These are phyloP conservation scores for Andrena bicolor DNA, from an alignment of 2,888 invertebrate species.

Conservation along the genomic window DNA sequence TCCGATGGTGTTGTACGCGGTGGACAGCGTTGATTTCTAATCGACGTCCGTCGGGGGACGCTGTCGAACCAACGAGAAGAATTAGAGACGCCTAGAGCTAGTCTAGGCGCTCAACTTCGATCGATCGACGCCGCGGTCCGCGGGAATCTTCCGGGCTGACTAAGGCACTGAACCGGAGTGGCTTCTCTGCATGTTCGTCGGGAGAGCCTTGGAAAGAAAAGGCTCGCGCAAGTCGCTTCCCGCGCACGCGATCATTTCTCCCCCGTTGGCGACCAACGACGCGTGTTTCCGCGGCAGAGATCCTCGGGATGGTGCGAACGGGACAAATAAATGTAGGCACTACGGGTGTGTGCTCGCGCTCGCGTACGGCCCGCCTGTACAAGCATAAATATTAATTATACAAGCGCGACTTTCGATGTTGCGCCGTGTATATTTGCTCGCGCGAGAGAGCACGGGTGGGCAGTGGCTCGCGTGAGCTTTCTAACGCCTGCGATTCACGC, in stretches of 20 bases:
- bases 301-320: constrained; percentile 16
- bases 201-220: constrained; percentile 16
- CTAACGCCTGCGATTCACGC: not conserved
- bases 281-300: constrained; percentile 7
- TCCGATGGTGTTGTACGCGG: constrained; percentile 15
- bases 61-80: constrained; percentile 64
- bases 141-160: constrained; percentile 29
- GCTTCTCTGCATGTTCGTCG: constrained; percentile 40
- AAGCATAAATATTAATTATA: constrained; percentile 12
- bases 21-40: constrained; percentile 22
- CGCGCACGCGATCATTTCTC: not conserved
- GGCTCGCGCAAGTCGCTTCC: not conserved
- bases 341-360: constrained; percentile 37
- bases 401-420: not conserved
- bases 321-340: constrained; percentile 53
- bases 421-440: constrained; percentile 1
- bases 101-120: constrained; percentile 80
- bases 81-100: constrained; percentile 78
- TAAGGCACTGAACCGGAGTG: constrained; percentile 66
- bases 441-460: not conserved
- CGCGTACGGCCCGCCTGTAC: constrained; percentile 10
- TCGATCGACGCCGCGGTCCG: constrained; percentile 60
- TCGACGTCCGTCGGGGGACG: constrained; percentile 21
- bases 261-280: not conserved
- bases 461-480: not conserved